A percentile compares a stretch with the other conserved stretches of the same genome.
Conservation (phyloP, 2,113 vertebrate genomes). For the Genyomyrus donnyi region DNA sequence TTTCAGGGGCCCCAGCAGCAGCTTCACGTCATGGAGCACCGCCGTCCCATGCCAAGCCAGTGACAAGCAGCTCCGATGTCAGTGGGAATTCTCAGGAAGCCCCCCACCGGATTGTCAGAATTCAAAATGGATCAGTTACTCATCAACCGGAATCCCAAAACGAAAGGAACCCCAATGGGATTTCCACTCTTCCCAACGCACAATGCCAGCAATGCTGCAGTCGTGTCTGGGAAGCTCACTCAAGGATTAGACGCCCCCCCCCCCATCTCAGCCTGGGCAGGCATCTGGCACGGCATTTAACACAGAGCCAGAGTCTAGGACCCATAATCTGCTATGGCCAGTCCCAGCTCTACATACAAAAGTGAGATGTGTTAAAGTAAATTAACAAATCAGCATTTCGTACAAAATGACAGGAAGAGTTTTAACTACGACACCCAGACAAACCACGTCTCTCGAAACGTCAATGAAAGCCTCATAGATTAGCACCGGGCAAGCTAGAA, state of each 20-base stretch:
- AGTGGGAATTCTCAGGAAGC: not conserved
- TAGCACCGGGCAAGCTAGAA: too few relatives aligned
- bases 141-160: not conserved
- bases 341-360: not conserved
- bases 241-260: not conserved
- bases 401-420: not conserved
- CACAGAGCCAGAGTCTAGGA: not conserved
- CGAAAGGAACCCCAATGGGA: not conserved
- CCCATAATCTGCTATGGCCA: not conserved
- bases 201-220: not conserved
- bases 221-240: not conserved
- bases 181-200: not conserved
- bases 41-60: not conserved
- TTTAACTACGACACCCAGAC: not conserved
- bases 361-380: not conserved
- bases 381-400: not conserved
- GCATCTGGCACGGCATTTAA: not conserved
- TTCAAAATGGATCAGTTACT: not conserved
- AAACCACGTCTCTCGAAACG: not conserved
- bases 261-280: not conserved
- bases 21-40: too few relatives aligned
- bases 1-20: not conserved
- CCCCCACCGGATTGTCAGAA: not conserved
- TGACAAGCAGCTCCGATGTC: not conserved
- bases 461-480: not conserved